phyloP scores from a whole-genome alignment of 2,113 vertebrate species.

The Ochotona princeps region DNA sequence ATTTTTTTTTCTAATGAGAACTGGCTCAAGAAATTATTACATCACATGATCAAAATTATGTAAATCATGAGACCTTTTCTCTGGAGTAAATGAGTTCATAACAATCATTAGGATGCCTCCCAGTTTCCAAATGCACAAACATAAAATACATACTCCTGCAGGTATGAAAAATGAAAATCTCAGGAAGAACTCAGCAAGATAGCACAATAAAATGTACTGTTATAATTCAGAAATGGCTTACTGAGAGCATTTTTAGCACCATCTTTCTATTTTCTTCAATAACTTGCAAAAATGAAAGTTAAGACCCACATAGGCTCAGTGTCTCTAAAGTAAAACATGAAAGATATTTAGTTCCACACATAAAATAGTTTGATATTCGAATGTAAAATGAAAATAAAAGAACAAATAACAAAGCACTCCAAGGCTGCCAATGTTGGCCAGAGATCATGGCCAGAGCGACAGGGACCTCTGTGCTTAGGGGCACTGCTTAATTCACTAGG shows the following conservation, averaged over 20 bases:
- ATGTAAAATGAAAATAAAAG: not conserved
- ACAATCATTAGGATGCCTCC: not conserved
- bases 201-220: not conserved
- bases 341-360: not conserved
- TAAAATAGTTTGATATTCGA: not conserved
- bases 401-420: no score
- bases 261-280: not conserved
- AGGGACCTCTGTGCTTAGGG: not conserved
- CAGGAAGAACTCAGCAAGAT: not conserved
- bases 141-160: not conserved
- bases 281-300: not conserved
- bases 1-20: not conserved
- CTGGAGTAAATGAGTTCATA: not conserved
- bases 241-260: not conserved
- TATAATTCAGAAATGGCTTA: not conserved
- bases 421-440: not conserved
- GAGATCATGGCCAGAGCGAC: no score
- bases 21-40: not conserved
- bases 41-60: constrained; percentile 1
- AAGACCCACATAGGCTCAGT: not conserved
- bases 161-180: not conserved
- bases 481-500: not conserved
- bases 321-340: constrained; percentile 1
- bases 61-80: not conserved
- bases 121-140: constrained; percentile 24